Evolutionary conservation across 2,113 vertebrate species (phyloP).

Genomic region (Donacobius atricapilla): DNA sequence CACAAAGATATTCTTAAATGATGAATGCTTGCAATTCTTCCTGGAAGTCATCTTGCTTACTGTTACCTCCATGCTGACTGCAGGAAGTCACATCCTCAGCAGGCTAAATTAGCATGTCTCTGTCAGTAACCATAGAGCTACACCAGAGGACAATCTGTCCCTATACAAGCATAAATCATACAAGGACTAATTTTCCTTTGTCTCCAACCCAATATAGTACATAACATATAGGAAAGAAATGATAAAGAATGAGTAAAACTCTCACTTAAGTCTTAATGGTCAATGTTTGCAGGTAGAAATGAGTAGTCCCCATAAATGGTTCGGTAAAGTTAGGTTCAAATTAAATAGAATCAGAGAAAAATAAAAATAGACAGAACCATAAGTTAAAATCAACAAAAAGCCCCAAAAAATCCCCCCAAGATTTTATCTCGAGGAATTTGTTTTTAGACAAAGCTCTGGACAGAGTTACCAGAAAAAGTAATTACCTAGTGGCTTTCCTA

Average conservation of each 20-base stretch:
- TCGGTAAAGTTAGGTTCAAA: not conserved
- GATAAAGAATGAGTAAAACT: not conserved
- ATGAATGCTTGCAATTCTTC: not conserved
- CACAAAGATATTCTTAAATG: not conserved
- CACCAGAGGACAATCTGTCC: not conserved
- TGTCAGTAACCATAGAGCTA: not conserved
- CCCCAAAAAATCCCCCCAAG: too few relatives aligned
- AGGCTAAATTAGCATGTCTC: constrained; percentile 1
- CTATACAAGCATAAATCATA: not conserved
- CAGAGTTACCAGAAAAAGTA: not conserved
- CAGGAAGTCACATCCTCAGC: constrained; percentile 21
- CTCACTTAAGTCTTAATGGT: not conserved
- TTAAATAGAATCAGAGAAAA: not conserved
- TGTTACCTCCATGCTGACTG: not conserved
- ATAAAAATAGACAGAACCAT: not conserved
- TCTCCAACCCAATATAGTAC: not conserved
- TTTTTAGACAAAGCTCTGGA: not conserved
- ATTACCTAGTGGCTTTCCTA: not conserved
- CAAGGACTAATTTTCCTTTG: not conserved
- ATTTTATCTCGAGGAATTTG: not conserved
- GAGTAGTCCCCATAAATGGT: not conserved
- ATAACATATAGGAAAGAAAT: not conserved
- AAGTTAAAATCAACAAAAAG: not conserved
- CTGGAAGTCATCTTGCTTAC: constrained; percentile 23
- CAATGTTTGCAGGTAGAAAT: not conserved